phyloP scores from a whole-genome alignment of 2,113 vertebrate species.

The Sceloporus undulatus region DNA sequence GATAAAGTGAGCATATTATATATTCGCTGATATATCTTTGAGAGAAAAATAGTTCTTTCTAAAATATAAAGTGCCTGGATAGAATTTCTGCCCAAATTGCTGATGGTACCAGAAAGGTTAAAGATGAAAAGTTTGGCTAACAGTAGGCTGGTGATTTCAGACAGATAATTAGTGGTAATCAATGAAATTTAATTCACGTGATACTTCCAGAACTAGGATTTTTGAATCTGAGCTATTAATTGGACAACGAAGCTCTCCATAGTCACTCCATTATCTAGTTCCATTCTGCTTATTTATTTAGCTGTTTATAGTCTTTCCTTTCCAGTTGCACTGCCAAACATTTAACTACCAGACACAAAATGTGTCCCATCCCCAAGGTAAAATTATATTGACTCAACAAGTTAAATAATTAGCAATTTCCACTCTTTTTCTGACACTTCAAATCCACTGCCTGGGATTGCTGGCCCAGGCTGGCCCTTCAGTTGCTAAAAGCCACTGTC shows the following conservation, averaged over 20 bases:
- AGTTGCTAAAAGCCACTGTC: neutral
- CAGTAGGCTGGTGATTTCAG: neutral
- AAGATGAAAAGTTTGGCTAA: slow-evolving; percentile 35
- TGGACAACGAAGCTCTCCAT: too few species aligned
- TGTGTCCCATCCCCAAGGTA: too few species aligned
- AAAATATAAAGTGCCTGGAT: slow-evolving; percentile 40
- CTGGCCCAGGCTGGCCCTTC: neutral
- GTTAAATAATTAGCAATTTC: neutral
- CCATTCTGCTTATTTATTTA: too few species aligned
- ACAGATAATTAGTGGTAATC: neutral
- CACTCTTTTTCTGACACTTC: too few species aligned
- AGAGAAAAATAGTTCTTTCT: slow-evolving; percentile 28
- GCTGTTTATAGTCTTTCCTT: too few species aligned
- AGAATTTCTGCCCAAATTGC: slow-evolving; percentile 38
- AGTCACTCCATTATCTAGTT: too few species aligned
- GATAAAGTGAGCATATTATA: slow-evolving; percentile 39
- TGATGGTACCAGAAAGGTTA: slow-evolving; percentile 13
- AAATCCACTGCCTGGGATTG: neutral
- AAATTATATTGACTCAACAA: neutral
- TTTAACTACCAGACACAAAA: too few species aligned
- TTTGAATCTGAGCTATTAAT: too few species aligned
- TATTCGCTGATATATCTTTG: slow-evolving; percentile 39
- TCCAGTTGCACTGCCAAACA: too few species aligned
- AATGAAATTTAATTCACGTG: neutral
- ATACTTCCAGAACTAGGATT: too few species aligned